Percentiles rank a stretch among this genome's conserved stretches.
Conservation (phyloP, 2,113 vertebrate species). For the Heterotilapia buettikoferi region DNA sequence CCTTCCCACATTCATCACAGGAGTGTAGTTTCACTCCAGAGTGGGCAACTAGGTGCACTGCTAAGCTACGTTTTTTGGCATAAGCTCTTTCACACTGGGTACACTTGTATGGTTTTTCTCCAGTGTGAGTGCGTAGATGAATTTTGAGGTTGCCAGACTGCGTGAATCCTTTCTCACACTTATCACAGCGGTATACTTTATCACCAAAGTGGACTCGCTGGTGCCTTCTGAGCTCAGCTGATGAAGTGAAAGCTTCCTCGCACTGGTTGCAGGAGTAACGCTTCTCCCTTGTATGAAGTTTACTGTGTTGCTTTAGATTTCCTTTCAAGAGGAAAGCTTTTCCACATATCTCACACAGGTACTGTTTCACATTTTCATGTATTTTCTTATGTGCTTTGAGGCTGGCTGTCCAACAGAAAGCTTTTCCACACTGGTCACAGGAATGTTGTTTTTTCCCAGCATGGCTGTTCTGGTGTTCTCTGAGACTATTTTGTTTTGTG, state of each 20-base stretch:
- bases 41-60: neutral
- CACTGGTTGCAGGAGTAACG: neutral
- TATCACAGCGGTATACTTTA: neutral
- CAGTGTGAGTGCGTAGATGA: neutral
- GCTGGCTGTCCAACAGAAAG: neutral
- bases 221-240: neutral
- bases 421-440: neutral
- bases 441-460: neutral
- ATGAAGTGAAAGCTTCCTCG: neutral
- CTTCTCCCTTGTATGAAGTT: neutral
- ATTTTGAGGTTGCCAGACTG: neutral
- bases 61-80: neutral
- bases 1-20: neutral
- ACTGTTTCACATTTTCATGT: neutral
- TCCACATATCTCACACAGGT: neutral
- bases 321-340: neutral
- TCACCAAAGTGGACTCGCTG: rapidly evolving
- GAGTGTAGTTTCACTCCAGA: neutral
- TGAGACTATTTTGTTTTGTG: neutral
- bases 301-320: neutral
- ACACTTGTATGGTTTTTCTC: neutral
- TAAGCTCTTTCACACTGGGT: rapidly evolving
- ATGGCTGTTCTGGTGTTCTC: neutral
- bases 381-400: neutral
- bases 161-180: neutral